Percentiles rank a stretch among this genome's conserved stretches.
phyloP scores from a whole-genome alignment of 2,888 invertebrate species.

The Asteroscopus sphinx region DNA sequence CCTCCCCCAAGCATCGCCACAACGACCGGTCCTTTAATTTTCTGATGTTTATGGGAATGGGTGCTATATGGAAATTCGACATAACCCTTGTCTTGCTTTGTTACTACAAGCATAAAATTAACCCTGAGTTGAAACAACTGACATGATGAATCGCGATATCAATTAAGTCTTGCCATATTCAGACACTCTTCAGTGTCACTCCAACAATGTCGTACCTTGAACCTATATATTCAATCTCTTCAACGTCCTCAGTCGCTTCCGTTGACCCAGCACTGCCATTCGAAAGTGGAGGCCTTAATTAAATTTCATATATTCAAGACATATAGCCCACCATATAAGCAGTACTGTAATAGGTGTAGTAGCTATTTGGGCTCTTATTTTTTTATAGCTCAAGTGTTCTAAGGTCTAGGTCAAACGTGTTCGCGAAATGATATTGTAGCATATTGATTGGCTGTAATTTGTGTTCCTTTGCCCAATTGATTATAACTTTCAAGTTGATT shows the following conservation, averaged over 20 bases:
- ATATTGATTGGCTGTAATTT: conserved; percentile 44
- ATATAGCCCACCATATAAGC: conserved; percentile 55
- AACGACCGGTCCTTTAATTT: too few relatives aligned
- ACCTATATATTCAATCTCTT: conserved; percentile 48
- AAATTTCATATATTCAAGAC: conserved; percentile 64
- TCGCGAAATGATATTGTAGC: conserved; percentile 27
- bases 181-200: conserved; percentile 16
- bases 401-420: conserved; percentile 68
- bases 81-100: too few relatives aligned
- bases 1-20: too few relatives aligned
- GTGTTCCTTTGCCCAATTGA: conserved; percentile 36
- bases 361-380: conserved; percentile 33
- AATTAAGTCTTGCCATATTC: conserved; percentile 9
- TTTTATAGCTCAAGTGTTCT: conserved; percentile 21
- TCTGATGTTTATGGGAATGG: too few relatives aligned
- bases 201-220: conserved; percentile 32
- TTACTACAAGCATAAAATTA: too few relatives aligned
- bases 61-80: too few relatives aligned
- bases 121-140: too few relatives aligned
- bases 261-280: conserved; percentile 51
- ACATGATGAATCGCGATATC: conserved; percentile 8
- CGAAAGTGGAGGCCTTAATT: conserved; percentile 66
- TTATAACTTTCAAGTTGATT: conserved; percentile 35
- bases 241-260: conserved; percentile 46
- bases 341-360: conserved; percentile 15